Base-by-base conservation (phyloP, 2,888 invertebrate genomes). In the Apamea sordens region DNA sequence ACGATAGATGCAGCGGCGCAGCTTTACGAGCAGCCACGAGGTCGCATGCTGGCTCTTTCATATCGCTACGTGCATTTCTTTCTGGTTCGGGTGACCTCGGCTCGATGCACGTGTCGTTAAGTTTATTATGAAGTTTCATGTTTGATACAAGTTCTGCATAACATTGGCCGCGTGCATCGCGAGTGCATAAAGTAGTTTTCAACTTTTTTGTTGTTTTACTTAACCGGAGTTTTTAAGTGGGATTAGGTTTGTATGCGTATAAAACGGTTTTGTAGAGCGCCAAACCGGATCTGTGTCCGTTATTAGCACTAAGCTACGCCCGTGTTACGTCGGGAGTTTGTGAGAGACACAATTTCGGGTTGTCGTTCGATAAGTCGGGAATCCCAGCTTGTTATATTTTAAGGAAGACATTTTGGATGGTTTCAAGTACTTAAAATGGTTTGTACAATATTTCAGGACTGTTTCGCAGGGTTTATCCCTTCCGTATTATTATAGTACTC, bases 141-240 rank as follows among this genome's bases (percentile, higher is more conserved):
- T 85, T 89, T 68, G 68, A 85, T 87, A 86, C 44, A 83, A 85
- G 72, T 85, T 89, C 56, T 79, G 80, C 73, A 72, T 85, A 86
- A 72, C 78, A 84, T 68, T 72, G 50, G 61, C 73, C 64, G 50
- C 63, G 72, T 74, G 79, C 76, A 72, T 6, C 63, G 74, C 76
- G 71, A 76, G 36, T 79, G 64, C 68, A 41, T 74, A 41, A 32
- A 76, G 72, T 69, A 69, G 41, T 74, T 84, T 72, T 61, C 7
- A 65, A 84, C 61, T 72, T 84, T 72, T 79, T 79, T 75, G 53
- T 61, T 41, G 4, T 67, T 63, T 3, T 21, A 2, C 7, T 64
- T 67, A 13, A 61, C 7, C 2, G 21, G 11, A 13, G 32, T 65
- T 50, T 82, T 61, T 32, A 11, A n/a, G 0, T 10, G 15, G 36